Evolutionary conservation across 2,888 invertebrate genomes (phyloP), one percentile per base, ranked within the genome.

Genomic region (Apamea anceps): DNA sequence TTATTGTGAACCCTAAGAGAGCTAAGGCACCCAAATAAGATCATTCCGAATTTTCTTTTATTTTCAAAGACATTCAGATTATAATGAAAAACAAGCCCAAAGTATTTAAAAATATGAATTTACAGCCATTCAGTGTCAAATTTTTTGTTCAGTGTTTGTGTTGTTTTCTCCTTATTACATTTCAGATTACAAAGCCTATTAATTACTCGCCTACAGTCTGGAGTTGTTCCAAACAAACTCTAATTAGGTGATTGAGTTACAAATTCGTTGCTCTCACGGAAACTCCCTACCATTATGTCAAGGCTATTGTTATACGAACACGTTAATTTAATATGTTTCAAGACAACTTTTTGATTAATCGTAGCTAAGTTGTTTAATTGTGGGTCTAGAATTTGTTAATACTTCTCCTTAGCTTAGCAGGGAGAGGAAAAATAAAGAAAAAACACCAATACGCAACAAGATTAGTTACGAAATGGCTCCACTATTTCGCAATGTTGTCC

Each of bases 161-260:
- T 82, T 86, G 74, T 84, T 77, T 82, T 77, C 77, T 79, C 82
- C 74, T 84, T 83, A 83, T 82, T 83, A 87, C 77, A 85, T 87
- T 89, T 85, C 75, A 72, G 78, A 83, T 86, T 80, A 87, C 88
- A 89, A 88, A 88, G 88, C 88, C 89, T 91, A 91, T 93, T 93
- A 93, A 94, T 94, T 95, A 93, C 91, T 87, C 84, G 87, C 84
- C 83, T 91, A 90, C 91, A 88, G 88, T 91, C 89, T 89, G 88
- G 86, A 91, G 91, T 91, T 93, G 92, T 93, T 93, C 85, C 89
- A 89, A 93, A 95, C 95, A 95, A 94, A 93, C 90, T 93, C 93
- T 94, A 94, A 95, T 95, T 94, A 94, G 93, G 90, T 93, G 93
- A 95, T 95, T 94, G 93, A 94, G 94, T 95, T 95, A 94, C 94